These are phyloP conservation scores for Stenodema calcarata DNA, from an alignment of 2,888 invertebrate genomes.

Conservation along the genomic window DNA sequence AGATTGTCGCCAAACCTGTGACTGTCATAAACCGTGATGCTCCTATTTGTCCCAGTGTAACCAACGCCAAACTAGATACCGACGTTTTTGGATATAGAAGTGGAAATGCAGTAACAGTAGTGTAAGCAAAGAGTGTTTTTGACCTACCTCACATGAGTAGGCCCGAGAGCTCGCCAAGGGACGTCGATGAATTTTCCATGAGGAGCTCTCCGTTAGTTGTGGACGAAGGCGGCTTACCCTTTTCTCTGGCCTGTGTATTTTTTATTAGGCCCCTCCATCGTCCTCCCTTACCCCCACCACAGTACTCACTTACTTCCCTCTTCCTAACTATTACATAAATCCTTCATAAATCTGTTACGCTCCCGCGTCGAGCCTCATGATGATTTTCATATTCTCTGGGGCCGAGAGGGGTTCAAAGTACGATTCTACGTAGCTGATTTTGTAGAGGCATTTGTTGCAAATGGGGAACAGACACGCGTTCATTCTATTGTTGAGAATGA, in stretches of 20 bases:
- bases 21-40: no score
- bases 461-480: no score
- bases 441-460: no score
- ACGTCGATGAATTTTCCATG: constrained; percentile 47
- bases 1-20: no score
- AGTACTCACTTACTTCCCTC: constrained; percentile 37
- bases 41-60: no score
- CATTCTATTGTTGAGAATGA: no score
- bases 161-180: constrained; percentile 3
- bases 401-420: no score
- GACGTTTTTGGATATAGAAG: neutral
- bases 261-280: constrained; percentile 39
- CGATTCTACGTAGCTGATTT: no score
- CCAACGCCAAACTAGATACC: neutral
- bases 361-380: neutral
- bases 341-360: constrained; percentile 41
- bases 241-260: constrained; percentile 41
- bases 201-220: constrained; percentile 36
- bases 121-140: neutral
- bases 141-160: constrained; percentile 30
- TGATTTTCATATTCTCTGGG: no score
- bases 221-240: neutral
- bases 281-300: constrained; percentile 24
- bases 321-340: constrained; percentile 37
- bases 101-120: neutral